These are phyloP conservation scores for Panonychus citri DNA, from an alignment of 1,140 invertebrate species.

Conservation along the genomic window DNA sequence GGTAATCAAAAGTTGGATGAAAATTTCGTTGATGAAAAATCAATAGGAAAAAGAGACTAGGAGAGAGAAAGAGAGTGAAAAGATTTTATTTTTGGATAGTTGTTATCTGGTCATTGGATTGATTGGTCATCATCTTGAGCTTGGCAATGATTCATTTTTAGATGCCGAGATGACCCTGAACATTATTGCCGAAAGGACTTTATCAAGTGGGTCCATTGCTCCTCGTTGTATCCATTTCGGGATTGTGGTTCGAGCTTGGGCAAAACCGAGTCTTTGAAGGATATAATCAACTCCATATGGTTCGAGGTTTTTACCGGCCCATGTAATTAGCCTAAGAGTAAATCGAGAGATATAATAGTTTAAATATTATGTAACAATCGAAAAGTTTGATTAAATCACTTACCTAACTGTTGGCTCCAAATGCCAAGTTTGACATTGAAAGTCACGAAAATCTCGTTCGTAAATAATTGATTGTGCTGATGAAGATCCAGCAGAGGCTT, in stretches of 20 bases:
- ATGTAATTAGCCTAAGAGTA: conserved; percentile 50
- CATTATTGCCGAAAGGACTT: conserved; percentile 34
- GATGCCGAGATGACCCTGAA: conserved; percentile 19
- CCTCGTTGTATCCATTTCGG: conserved; percentile 97
- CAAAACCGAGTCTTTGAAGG: conserved; percentile 82
- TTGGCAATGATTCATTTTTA: neutral
- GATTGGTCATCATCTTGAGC: too few species aligned
- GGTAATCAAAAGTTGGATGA: too few species aligned
- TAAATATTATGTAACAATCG: conserved; percentile 3
- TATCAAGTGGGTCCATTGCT: conserved; percentile 83
- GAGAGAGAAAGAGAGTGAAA: too few species aligned
- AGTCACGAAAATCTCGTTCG: conserved; percentile 5
- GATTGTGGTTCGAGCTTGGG: conserved; percentile 86
- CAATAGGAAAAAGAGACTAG: too few species aligned
- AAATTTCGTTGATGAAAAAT: too few species aligned
- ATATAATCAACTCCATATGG: conserved; percentile 94
- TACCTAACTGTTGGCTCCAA: conserved; percentile 85
- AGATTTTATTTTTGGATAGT: too few species aligned
- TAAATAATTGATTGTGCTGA: neutral
- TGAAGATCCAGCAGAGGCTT: too few species aligned
- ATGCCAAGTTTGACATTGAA: conserved; percentile 43
- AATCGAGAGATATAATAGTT: neutral
- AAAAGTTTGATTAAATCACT: conserved; percentile 15
- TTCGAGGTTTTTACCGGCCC: conserved; percentile 85
- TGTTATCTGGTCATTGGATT: too few species aligned